Percentiles rank a stretch among this genome's conserved stretches.
These are phyloP conservation scores for Tragelaphus imberbis DNA, from an alignment of 2,113 vertebrate species.

Conservation along the genomic window DNA sequence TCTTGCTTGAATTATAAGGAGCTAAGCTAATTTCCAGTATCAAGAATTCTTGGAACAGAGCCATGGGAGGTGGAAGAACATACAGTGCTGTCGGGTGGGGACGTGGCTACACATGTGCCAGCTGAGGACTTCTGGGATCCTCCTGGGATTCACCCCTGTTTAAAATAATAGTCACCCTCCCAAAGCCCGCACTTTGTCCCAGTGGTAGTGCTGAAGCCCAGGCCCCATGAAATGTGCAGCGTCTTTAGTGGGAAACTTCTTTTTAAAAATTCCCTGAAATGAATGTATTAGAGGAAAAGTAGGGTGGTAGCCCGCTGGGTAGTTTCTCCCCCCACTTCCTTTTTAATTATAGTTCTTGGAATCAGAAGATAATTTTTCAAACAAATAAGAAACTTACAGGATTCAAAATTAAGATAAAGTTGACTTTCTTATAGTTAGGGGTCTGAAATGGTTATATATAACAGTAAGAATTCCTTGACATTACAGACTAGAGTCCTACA, in stretches of 20 bases:
- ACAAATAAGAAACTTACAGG: not conserved
- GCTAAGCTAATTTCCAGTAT: conserved; percentile 38
- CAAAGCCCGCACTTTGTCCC: not conserved
- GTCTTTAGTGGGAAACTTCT: not conserved
- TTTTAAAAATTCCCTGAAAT: not conserved
- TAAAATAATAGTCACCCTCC: not conserved
- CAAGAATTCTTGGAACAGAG: conserved; percentile 44
- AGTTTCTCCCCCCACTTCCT: not conserved
- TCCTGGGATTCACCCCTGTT: not conserved
- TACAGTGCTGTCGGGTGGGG: not conserved
- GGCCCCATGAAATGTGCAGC: not conserved
- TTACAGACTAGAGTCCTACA: not conserved
- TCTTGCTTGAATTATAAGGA: conserved; percentile 61
- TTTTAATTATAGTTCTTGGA: not conserved
- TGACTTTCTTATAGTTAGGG: not conserved
- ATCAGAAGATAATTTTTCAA: not conserved
- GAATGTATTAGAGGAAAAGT: not conserved
- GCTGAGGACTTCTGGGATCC: not conserved
- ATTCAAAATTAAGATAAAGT: not conserved
- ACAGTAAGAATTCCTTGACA: not conserved
- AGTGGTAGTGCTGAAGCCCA: not conserved
- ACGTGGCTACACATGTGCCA: not conserved
- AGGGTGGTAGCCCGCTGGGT: not conserved
- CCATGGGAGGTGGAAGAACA: not conserved
- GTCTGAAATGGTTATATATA: not conserved